Base-by-base conservation (phyloP, 2,797 vertebrate genomes). In the Macropodus opercularis region DNA sequence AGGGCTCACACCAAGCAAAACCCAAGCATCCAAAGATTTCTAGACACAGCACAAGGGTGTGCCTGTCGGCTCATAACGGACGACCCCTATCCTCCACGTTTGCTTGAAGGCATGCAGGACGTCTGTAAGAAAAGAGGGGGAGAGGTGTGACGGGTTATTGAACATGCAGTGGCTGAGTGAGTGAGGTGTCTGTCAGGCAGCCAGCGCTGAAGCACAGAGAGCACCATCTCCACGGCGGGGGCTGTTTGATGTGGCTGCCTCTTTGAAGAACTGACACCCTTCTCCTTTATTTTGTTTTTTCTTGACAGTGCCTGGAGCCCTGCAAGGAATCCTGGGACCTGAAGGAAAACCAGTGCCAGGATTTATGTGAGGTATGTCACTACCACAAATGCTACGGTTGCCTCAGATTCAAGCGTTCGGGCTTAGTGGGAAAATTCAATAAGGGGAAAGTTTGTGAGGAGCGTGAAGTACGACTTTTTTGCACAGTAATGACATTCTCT, bases 261-360 rank as follows among this genome's bases (percentile, higher is more conserved):
- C 85, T 88, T 89, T 90, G 82, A 90, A 90, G 75, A 83, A 85
- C 75, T 87, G 75, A 89, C 87, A 81, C 84, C 76, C 78, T 81
- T 86, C 84, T 88, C 57, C 59, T 81, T 79, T n/a, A n/a, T n/a
- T n/a, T n/a, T n/a, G n/a, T n/a, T n/a, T n/a, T n/a, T n/a, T n/a
- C n/a, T 83, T 88, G 77, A 77, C 88, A 98, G 97, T 98, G 97
- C 91, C 92, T 98, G 91, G 95, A 97, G 89, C 97, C 97, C 12
- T 98, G 97, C 91, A 95, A 95, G 87, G 95, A 95, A 82, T 93
- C 94, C 51, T 95, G 95, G 94, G 94, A 97, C 84, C 87, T 95
- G 83, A 93, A 91, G 88, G 94, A 94, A 87, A 95, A 93, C 79
- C 94, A 94, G 62, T 98, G 97, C 90, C 95, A 96, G 90, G 95